Evolutionary conservation across 2,113 vertebrate species (phyloP), one percentile per base, ranked within the genome.

Genomic region (Prunella fulvescens): DNA sequence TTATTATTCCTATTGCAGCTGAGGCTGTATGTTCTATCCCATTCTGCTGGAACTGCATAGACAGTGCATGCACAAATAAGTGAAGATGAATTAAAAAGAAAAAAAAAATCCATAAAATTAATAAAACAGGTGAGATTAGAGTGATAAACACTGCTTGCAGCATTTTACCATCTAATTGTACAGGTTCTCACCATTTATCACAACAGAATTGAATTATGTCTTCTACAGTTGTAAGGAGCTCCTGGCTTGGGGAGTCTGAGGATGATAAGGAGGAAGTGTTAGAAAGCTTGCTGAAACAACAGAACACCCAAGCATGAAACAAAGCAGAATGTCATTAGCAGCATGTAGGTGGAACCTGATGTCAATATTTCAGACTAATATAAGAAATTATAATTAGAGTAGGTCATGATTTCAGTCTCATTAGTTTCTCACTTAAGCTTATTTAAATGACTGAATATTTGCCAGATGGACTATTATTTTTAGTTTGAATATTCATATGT

Each of bases 381-480:
- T 29, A 67, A 56, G 44, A 74, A 79, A 33, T 48, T 10, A 29
- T 66, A 61, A 91, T 83, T 86, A 77, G 65, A 61, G 33, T 39
- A 72, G 28, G 76, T 91, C 57, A 50, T 62, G 11, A 69, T 83
- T 92, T 94, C 74, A 37, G 17, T 88, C 79, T 82, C 71, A 65
- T 80, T 92, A 80, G 42, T 88, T 95, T 95, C 61, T 85, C 45
- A 76, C 45, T 81, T 87, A 69, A 76, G 37, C 78, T 91, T 72
- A 64, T 56, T 74, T 90, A 61, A 79, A 60, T 82, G 53, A 45
- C 35, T 57, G 62, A 71, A 54, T 84, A 67, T 87, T 94, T 93
- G 44, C 78, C 87, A 93, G 66, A 79, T 71, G 65, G 35, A 60
- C 18, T 51, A 42, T 60, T 89, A 44, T 78, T 96, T 94, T 94